A percentile compares a stretch with the other conserved stretches of the same genome.
These are phyloP conservation scores for Diglossa cyanea DNA, from an alignment of 2,797 vertebrate species.

Conservation along the genomic window DNA sequence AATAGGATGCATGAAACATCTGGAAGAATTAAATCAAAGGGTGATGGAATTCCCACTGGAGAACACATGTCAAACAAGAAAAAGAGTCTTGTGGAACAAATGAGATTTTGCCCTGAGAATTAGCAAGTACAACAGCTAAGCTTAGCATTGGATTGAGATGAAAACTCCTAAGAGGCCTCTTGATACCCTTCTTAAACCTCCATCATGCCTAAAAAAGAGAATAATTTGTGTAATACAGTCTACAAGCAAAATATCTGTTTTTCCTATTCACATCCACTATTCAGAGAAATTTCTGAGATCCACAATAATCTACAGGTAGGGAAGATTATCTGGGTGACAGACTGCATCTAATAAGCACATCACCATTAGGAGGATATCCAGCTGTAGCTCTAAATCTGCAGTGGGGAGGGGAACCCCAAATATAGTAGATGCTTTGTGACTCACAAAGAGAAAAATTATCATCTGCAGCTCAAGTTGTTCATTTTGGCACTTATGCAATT, in stretches of 20 bases:
- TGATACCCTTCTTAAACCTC: constrained; percentile 8
- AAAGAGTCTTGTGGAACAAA: constrained; percentile 67
- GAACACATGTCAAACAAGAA: constrained; percentile 67
- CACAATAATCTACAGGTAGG: neutral
- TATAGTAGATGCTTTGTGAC: neutral
- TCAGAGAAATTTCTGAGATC: neutral
- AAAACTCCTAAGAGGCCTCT: constrained; percentile 56
- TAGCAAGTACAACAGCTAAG: constrained; percentile 51
- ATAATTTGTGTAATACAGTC: neutral
- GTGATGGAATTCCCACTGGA: constrained; percentile 66
- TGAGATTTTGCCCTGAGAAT: constrained; percentile 66
- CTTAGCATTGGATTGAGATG: constrained; percentile 41
- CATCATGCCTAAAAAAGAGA: neutral
- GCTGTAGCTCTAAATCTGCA: neutral
- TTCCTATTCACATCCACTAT: neutral
- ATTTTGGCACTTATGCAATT: neutral
- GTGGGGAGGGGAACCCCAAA: neutral
- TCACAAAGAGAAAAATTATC: neutral
- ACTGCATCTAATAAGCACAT: neutral
- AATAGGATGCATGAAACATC: constrained; percentile 71
- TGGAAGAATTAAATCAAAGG: constrained; percentile 75
- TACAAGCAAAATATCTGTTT: constrained; percentile 9
- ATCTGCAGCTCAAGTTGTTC: neutral
- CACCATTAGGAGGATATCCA: neutral
- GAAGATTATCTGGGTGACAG: neutral